These are phyloP conservation scores for Hyposoter didymator DNA, from an alignment of 2,888 invertebrate genomes.

Conservation along the genomic window DNA sequence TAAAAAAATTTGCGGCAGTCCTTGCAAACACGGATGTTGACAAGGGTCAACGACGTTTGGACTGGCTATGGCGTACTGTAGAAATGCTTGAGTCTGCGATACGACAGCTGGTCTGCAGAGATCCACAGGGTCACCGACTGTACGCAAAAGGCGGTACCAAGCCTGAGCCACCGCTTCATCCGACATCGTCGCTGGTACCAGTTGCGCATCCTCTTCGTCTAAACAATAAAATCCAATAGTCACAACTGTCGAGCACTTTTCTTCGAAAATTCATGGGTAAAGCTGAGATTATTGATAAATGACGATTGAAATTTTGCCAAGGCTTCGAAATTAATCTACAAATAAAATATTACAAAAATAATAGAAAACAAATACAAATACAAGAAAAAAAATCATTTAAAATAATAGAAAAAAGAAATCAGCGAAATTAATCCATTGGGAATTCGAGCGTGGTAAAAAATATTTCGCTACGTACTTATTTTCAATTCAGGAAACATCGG, in stretches of 20 bases:
- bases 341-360: no score
- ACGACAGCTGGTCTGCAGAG: slow-evolving; percentile 93
- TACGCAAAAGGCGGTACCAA: slow-evolving; percentile 97
- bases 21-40: slow-evolving; percentile 94
- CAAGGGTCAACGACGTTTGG: slow-evolving; percentile 94
- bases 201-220: slow-evolving; percentile 94
- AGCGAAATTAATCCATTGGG: neutral
- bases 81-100: slow-evolving; percentile 89
- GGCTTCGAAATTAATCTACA: no score
- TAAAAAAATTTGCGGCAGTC: slow-evolving; percentile 95
- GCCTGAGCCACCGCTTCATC: slow-evolving; percentile 96
- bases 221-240: neutral
- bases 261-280: neutral
- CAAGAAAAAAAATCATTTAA: no score
- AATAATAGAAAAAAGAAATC: no score
- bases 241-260: neutral
- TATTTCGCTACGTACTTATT: slow-evolving; percentile 87
- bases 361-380: no score
- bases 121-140: slow-evolving; percentile 97
- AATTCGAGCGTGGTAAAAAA: neutral
- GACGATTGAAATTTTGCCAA: no score
- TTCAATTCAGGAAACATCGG: slow-evolving; percentile 92
- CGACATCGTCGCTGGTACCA: slow-evolving; percentile 94
- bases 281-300: neutral
- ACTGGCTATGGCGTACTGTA: slow-evolving; percentile 92